phyloP scores from a whole-genome alignment of 2,113 vertebrate genomes.

The Hemichromis elongatus region DNA sequence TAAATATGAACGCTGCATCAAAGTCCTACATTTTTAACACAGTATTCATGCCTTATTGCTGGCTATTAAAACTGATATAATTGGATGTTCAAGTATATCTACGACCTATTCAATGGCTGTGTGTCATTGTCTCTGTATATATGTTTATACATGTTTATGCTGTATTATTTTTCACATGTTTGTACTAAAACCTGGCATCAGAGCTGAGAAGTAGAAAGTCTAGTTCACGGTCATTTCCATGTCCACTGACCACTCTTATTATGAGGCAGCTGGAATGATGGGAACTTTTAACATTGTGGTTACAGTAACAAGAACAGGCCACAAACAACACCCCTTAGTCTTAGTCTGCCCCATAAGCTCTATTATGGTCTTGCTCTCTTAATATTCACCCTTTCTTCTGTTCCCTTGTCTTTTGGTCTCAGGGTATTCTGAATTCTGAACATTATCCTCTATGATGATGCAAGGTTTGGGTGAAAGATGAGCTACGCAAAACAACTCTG shows the following conservation, averaged over 20 bases:
- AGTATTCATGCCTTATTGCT: not conserved
- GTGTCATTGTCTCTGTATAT: not conserved
- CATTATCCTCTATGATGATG: slow-evolving; percentile 28
- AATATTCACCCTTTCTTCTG: slow-evolving; percentile 19
- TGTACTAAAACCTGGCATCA: slow-evolving; percentile 9
- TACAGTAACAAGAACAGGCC: slow-evolving; percentile 28
- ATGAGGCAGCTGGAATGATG: slow-evolving; percentile 49
- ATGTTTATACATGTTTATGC: not conserved
- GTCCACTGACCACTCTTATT: slow-evolving; percentile 42
- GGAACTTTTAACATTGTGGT: slow-evolving; percentile 41
- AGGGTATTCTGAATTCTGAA: slow-evolving; percentile 10
- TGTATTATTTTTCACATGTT: not conserved
- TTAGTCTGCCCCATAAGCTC: slow-evolving; percentile 27
- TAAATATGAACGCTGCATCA: too few species aligned
- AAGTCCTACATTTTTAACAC: too few species aligned
- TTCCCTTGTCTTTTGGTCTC: slow-evolving; percentile 16
- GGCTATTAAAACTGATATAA: too few species aligned
- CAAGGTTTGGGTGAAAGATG: slow-evolving; percentile 44
- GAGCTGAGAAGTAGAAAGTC: slow-evolving; percentile 11
- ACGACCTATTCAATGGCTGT: not conserved
- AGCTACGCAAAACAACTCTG: slow-evolving; percentile 33
- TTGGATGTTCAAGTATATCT: not conserved
- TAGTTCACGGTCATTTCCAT: slow-evolving; percentile 24
- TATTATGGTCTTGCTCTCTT: slow-evolving; percentile 34
- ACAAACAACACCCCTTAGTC: slow-evolving; percentile 44